Evolutionary conservation across 2,797 vertebrate species (phyloP).

Genomic region (Lepus townsendii): DNA sequence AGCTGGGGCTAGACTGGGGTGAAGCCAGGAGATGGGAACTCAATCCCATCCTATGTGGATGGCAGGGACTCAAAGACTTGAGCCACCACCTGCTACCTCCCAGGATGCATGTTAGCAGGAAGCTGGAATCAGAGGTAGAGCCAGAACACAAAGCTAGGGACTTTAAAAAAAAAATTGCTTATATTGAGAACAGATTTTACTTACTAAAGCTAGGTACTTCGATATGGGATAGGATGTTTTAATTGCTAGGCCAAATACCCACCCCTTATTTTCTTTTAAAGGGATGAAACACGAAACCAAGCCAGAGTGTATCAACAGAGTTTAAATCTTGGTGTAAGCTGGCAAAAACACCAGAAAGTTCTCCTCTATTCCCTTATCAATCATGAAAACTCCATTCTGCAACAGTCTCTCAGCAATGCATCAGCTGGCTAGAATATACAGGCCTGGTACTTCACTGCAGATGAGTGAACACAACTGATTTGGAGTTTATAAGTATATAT

Average conservation of each 20-base stretch:
- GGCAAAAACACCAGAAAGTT: conserved; percentile 8
- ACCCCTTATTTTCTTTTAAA: neutral
- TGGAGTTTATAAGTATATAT: conserved; percentile 13
- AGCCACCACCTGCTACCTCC: too few species aligned
- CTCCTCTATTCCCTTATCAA: neutral
- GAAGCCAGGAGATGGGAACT: too few species aligned
- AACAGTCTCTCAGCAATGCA: neutral
- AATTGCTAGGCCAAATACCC: neutral
- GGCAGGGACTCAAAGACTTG: too few species aligned
- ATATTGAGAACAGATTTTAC: too few species aligned
- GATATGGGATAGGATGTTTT: too few species aligned
- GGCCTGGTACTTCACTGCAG: neutral
- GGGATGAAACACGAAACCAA: neutral
- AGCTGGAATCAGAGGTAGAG: too few species aligned
- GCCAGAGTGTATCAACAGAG: neutral
- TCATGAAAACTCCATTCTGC: neutral
- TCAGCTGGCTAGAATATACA: neutral
- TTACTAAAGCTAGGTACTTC: too few species aligned
- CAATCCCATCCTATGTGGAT: too few species aligned
- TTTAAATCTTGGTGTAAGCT: conserved; percentile 4
- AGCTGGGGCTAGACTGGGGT: too few species aligned
- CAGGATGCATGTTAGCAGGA: too few species aligned
- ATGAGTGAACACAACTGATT: conserved; percentile 19
- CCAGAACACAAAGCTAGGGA: neutral
- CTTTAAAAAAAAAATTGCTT: too few species aligned